A percentile compares a stretch with the other conserved stretches of the same genome.
phyloP scores from a whole-genome alignment of 2,797 vertebrate species.

The Ceryle rudis region DNA sequence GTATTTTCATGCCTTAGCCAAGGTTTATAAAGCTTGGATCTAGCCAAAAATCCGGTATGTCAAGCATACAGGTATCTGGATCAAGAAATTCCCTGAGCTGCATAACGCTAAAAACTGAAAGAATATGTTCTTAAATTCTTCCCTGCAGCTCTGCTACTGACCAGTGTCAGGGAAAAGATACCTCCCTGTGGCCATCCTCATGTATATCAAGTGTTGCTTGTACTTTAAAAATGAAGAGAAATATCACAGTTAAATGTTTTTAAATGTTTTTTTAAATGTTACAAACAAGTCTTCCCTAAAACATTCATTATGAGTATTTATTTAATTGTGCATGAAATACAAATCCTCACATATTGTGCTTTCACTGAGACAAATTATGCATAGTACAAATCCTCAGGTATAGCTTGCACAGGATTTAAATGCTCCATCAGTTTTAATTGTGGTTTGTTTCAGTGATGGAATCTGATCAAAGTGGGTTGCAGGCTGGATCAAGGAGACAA shows the following conservation, averaged over 20 bases:
- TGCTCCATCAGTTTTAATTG: neutral
- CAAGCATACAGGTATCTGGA: neutral
- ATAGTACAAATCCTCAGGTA: neutral
- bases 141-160: neutral
- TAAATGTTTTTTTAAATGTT: constrained; percentile 9
- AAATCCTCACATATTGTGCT: neutral
- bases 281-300: neutral
- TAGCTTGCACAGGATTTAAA: neutral
- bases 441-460: neutral
- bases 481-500: neutral
- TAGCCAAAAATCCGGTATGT: neutral
- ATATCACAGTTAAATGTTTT: too few species aligned
- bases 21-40: neutral
- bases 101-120: neutral
- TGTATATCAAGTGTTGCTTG: neutral
- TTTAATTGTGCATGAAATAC: neutral
- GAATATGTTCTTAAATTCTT: neutral
- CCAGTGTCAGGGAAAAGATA: neutral
- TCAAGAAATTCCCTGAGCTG: neutral
- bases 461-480: neutral
- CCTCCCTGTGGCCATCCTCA: neutral
- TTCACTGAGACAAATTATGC: neutral
- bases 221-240: neutral
- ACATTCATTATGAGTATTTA: neutral
- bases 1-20: neutral